Base-by-base conservation (phyloP, 2,797 vertebrate genomes). In the Odontamblyopus rebecca region DNA sequence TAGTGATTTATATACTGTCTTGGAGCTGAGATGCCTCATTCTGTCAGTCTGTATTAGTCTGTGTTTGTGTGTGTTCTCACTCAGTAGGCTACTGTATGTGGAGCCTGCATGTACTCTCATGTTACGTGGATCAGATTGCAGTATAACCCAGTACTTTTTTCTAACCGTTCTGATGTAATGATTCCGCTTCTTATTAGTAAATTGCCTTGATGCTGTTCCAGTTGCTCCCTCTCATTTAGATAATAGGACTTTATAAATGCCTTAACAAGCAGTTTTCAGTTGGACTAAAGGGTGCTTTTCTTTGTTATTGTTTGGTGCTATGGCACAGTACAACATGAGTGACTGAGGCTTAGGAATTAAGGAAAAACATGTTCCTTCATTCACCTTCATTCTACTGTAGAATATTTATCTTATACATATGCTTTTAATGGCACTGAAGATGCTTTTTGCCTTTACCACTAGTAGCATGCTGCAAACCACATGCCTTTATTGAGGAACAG, bases 71-170 rank as follows among this genome's bases (percentile, higher is more conserved):
- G 61, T 63, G 32, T 68, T 70, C 4, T 72, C 19, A 15, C 50
- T 68, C 64, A 8, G 29, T 32, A 18, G 29, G 7, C 59, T 32
- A 19, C 32, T 62, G 61, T 61, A 61, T 32, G 16, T 30, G 61
- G 61, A 65, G 68, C 38, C 44, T 1, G 4, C 57, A 16, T 64
- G 57, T 29, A 18, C 15, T 70, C 74, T 88, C 73, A 67, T 75
- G 77, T 90, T 86, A 83, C 83, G 71, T 69, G 76, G 79, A 83
- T 88, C 83, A 79, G 66, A 83, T 84, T 71, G 77, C 79, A 67
- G 5, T 16, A 62, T 72, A 70, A 6, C 32, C 61, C 59, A 44
- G 62, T 61, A 72, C 67, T 62, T 64, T n/a, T 78, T 82, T 85
- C 75, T 41, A 70, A 68, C 30, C 53, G 44, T 11, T 54, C 51